Base-by-base conservation (phyloP, 1,140 invertebrate species). In the Drosophila biarmipes region DNA sequence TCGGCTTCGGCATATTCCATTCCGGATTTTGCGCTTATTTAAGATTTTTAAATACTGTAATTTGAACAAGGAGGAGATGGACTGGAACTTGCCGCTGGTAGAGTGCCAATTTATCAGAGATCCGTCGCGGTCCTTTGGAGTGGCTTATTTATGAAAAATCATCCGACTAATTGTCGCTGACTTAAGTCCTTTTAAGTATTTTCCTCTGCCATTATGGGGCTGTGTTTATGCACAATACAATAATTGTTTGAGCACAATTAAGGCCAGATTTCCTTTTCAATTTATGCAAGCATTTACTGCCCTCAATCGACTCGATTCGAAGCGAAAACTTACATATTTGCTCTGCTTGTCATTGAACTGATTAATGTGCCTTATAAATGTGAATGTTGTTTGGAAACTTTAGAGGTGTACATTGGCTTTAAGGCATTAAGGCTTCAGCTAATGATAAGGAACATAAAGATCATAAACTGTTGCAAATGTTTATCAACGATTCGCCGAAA, bases 41-140 rank as follows among this genome's bases (percentile, higher is more conserved):
- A 76, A 80, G 76, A 89, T 84, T 89, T 89, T 90, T 89, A 89
- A 89, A 89, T 89, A 90, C 76, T 67, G 84, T 89, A 80, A 89
- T 89, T 89, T 84, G 27, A 14, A 1, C n/a, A 37, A 19, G 19
- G 19, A 8, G 15, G 19, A 29, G 34, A 15, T 61, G 45, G 57
- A 75, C 21, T 66, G 55, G 48, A 68, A 59, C 19, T 46, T 17
- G 64, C 55, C 55, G 67, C 37, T 40, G 17, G 46, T 55, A 64
- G 78, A 81, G 68, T 62, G 82, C 81, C 72, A 86, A 86, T 86
- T 86, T 86, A 86, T 75, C 57, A 58, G 63, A 40, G 73, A 78
- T 84, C 57, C 75, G 75, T 73, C 68, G 73, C 62, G 74, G 55
- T 53, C 54, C 48, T 27, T 8, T 12, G 24, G 40, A 68, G 62